Evolutionary conservation across 35 echinoderm and acorn worm genomes (phyloP).

Genomic region (Hemicentrotus pulcherrimus): DNA sequence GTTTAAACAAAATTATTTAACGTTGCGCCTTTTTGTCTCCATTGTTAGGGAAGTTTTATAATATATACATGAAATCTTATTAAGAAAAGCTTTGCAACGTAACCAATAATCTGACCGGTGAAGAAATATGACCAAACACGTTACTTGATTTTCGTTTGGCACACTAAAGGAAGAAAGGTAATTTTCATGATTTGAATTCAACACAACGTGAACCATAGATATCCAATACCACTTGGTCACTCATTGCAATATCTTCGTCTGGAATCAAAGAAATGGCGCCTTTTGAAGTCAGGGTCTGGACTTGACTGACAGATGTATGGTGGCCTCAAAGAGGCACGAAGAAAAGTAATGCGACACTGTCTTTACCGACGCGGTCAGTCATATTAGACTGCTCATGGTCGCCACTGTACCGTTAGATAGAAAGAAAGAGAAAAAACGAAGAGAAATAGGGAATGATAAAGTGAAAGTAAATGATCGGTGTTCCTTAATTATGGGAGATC

Average conservation of each 20-base stretch:
- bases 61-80: too few relatives aligned
- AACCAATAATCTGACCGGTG: too few relatives aligned
- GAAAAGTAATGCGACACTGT: constrained; percentile 22
- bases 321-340: constrained; percentile 38
- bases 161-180: not conserved
- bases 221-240: not conserved
- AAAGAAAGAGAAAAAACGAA: not conserved
- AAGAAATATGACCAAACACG: not conserved
- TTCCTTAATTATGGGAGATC: constrained; percentile 28
- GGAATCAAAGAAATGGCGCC: not conserved
- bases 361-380: constrained; percentile 38
- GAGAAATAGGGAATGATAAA: not conserved
- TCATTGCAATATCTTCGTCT: not conserved
- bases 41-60: too few relatives aligned
- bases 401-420: not conserved
- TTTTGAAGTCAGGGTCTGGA: not conserved
- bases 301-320: constrained; percentile 27
- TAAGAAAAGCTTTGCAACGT: too few relatives aligned
- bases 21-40: too few relatives aligned
- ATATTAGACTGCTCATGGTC: not conserved
- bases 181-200: not conserved
- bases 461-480: not conserved
- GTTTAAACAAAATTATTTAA: too few relatives aligned
- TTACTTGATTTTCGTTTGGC: not conserved
- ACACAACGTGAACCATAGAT: not conserved